Evolutionary conservation across 2,797 vertebrate species (phyloP), one percentile per base, ranked within the genome.

Genomic region (Etheostoma nigrum): DNA sequence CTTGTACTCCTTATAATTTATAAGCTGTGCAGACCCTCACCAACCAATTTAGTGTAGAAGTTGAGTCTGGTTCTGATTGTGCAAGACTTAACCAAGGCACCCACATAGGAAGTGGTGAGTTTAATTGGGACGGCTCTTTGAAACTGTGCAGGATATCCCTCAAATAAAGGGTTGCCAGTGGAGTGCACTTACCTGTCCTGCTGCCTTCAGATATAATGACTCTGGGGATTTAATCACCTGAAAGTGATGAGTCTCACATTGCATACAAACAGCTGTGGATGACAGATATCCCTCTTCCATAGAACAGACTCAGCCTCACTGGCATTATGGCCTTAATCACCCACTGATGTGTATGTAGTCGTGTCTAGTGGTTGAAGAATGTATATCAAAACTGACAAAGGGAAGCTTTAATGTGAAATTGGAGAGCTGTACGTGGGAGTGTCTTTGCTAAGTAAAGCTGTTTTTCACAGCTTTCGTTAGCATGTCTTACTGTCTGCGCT

Each of bases 171-270:
- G 72, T 68, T 76, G 79, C 64, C 68, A 68, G 77, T 72, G 67
- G 71, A 76, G 83, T 52, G 45, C 77, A 79, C 81, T 74, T 71
- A 88, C 87, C 82, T 90, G 87, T 81, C 72, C 87, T 89, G 82
- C 78, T 79, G 83, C 78, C 79, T 86, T 66, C 85, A 88, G 85
- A 89, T 90, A 85, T 88, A 85, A 90, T 76, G 81, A 81, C 76
- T 42, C 78, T 47, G 53, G 68, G 85, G 80, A 83, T 86, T 88
- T 74, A 84, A 87, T 85, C 74, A 87, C 52, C 63, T 72, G 79
- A 60, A 89, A 84, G 83, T 88, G 80, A 87, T 57, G 81, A 72
- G 63, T 81, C 82, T 83, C 69, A 64, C 55, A 33, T 47, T n/a
- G 81, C 67, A 64, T 23, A 67, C 69, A 74, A 79, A 75, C 86